These are phyloP conservation scores for Cassiopea andromeda DNA, from an alignment of 30 jellyfish, hydroid and myxozoan species.

Conservation along the genomic window DNA sequence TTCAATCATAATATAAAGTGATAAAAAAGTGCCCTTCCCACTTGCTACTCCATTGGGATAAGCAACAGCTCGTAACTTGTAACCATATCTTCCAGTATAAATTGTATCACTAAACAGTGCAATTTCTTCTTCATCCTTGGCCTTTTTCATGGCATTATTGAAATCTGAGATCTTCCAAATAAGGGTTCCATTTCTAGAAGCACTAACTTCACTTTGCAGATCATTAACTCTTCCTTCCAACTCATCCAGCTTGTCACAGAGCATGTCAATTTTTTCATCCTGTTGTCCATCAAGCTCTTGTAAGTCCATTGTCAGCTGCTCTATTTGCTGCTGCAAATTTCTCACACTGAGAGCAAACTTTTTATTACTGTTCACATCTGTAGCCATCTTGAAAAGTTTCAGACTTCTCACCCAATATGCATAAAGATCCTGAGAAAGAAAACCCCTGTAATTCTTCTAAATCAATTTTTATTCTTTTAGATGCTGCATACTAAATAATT, in stretches of 20 bases:
- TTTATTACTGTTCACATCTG: constrained; percentile 20
- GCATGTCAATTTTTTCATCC: constrained; percentile 68
- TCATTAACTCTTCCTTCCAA: constrained; percentile 55
- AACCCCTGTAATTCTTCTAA: not conserved
- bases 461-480: not conserved
- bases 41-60: constrained; percentile 81
- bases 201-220: constrained; percentile 47
- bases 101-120: constrained; percentile 65
- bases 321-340: constrained; percentile 51
- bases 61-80: constrained; percentile 67
- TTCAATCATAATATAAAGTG: constrained; percentile 68
- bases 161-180: constrained; percentile 72
- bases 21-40: constrained; percentile 73
- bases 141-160: constrained; percentile 33
- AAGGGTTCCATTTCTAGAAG: constrained; percentile 73
- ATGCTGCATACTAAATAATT: too few species aligned
- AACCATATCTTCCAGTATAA: constrained; percentile 86
- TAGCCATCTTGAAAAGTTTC: constrained; percentile 21
- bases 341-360: constrained; percentile 39
- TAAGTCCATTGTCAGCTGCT: constrained; percentile 56
- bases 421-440: not conserved
- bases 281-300: constrained; percentile 66
- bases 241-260: constrained; percentile 72
- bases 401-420: not conserved
- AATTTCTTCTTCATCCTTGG: constrained; percentile 43